These are phyloP conservation scores for Ptychodera flava DNA, from an alignment of 35 echinoderm and acorn worm genomes.

Conservation along the genomic window DNA sequence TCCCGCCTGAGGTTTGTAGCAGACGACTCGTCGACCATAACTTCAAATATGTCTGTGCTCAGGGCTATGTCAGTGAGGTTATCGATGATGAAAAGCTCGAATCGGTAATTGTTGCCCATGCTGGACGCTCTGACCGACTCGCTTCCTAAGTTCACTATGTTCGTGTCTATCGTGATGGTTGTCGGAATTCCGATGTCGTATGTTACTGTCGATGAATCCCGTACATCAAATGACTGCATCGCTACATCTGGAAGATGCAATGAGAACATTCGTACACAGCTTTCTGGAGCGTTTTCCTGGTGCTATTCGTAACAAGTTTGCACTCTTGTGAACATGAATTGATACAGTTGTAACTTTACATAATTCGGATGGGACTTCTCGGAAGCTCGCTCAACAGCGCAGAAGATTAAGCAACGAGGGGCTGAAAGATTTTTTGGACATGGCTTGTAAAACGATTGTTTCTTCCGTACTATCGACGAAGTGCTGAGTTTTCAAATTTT, in stretches of 20 bases:
- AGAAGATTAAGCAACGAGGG: no score
- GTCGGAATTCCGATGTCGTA: neutral
- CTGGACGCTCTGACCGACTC: neutral
- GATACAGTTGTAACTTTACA: no score
- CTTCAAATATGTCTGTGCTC: neutral
- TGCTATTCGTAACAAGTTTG: no score
- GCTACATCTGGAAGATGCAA: neutral
- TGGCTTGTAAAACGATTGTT: no score
- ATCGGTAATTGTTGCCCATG: neutral
- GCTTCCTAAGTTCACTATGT: neutral
- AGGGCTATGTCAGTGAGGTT: neutral
- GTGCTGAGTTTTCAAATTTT: no score
- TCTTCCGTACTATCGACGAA: no score
- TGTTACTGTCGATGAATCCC: neutral
- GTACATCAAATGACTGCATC: neutral
- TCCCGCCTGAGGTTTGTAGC: neutral
- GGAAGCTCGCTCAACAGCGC: no score
- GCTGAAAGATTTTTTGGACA: no score
- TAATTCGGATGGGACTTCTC: no score
- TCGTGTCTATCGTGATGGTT: neutral
- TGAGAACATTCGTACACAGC: no score
- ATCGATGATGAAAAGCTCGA: neutral
- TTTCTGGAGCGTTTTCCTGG: no score
- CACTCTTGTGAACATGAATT: no score
- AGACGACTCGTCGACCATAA: neutral